phyloP scores from a whole-genome alignment of 2,888 invertebrate genomes.

The Pardosa pseudoannulata region DNA sequence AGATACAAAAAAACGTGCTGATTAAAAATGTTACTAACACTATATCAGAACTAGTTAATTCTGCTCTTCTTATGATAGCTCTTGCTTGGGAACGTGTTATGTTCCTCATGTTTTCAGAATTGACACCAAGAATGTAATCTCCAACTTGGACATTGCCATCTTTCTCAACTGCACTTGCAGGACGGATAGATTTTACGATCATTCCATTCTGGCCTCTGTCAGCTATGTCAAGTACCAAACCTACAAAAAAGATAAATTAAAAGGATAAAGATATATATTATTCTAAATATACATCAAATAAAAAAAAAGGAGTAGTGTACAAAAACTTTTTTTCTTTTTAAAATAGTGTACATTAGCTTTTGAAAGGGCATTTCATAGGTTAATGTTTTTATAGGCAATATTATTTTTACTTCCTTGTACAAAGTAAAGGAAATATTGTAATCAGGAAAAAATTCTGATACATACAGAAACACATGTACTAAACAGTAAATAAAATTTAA shows the following conservation, averaged over 20 bases:
- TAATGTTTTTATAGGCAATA: too few species aligned
- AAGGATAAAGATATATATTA: too few species aligned
- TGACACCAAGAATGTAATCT: conserved; percentile 81
- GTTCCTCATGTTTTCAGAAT: conserved; percentile 81
- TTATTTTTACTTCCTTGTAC: too few species aligned
- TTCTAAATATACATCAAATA: too few species aligned
- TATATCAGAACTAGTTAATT: conserved; percentile 81
- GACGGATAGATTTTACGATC: conserved; percentile 79
- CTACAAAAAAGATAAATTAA: conserved; percentile 78
- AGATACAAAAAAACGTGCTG: neutral
- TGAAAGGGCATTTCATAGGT: too few species aligned
- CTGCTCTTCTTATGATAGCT: conserved; percentile 81
- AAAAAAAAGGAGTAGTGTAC: too few species aligned
- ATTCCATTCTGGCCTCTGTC: conserved; percentile 82
- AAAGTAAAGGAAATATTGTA: too few species aligned
- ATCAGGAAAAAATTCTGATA: too few species aligned
- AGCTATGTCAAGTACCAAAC: conserved; percentile 81
- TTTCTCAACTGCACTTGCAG: conserved; percentile 80
- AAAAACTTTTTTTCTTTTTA: too few species aligned
- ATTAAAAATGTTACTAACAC: conserved; percentile 80
- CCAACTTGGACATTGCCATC: conserved; percentile 81
- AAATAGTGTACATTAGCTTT: too few species aligned
- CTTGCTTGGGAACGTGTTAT: conserved; percentile 81
- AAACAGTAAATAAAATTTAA: too few species aligned
- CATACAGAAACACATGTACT: too few species aligned